Base-by-base conservation (phyloP, 2,113 vertebrate species). In the Nerophis lumbriciformis region DNA sequence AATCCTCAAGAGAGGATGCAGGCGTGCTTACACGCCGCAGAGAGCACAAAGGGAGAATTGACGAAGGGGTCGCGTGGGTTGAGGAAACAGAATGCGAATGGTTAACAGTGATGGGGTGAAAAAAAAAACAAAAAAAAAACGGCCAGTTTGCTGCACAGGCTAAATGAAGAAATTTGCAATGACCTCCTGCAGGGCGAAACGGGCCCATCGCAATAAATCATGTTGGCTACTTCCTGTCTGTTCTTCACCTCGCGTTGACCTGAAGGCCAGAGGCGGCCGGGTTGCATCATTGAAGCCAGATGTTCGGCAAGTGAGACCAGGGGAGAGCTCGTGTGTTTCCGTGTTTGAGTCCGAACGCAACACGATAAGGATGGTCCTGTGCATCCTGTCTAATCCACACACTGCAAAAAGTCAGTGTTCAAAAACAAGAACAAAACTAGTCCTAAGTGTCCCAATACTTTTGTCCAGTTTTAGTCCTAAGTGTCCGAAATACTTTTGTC, bases 221-320 rank as follows among this genome's bases (percentile, higher is more conserved):
- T 69, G 72, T 83, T 35, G 73, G 79, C 77, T 76, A 71, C 82
- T 76, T 83, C 83, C 78, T 83, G 83, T 71, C 77, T 77, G 76
- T 73, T 75, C 76, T 75, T 63, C 59, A 73, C 71, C 71, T 81
- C 77, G 78, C 75, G 71, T 69, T 60, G 59, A 76, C 77, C 66
- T 58, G 68, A 56, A 82, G 78, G 76, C 75, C 13, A 72, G 76
- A 79, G 73, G 79, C 66, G 56, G 76, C 14, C 67, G 36, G 9
- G 47, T 72, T 21, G 67, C 71, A 53, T 74, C 47, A 80, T 84
- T 68, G 80, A 69, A 80, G 83, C 70, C 84, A 85, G 86, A 86
- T 86, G 82, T 76, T 61, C 4, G 11, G 44, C 55, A 42, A 57
- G 8, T 51, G 37, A 48, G 12, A 21, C n/a, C 21, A 54, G 45